Base-by-base conservation (phyloP, 2,113 vertebrate genomes). In the Pseudorasbora parva region DNA sequence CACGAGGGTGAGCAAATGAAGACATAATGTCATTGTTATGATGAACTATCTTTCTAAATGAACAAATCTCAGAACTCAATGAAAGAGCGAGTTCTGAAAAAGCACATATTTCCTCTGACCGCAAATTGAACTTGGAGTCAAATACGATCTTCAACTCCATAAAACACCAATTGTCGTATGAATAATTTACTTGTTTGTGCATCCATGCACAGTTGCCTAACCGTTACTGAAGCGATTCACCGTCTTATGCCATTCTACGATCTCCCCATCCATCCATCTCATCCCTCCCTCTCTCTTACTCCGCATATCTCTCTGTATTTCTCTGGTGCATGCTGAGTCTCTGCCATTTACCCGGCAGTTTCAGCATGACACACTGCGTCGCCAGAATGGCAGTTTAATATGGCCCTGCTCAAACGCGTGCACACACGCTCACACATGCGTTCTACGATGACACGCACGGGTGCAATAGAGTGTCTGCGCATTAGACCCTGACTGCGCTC, bases 311-410 rank as follows among this genome's bases (percentile, higher is more conserved):
- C 12, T 62, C 57, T 72, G 75, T 85, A 59, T 85, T 33, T 60
- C 49, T 75, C 81, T n/a, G 45, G 76, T 83, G 76, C 76, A 76
- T 83, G 79, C 82, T 8, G 88, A 77, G 75, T 25, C n/a, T 62
- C 56, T 5, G 77, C 51, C 49, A 81, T 84, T 84, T 76, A 77
- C 73, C 33, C 83, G 51, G 49, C 30, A 72, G 68, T 56, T 84
- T 82, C 25, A 78, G 19, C 59, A 27, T 60, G 76, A 62, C 62
- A 77, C 21, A 56, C 54, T 89, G 85, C 21, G 41, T 69, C 59
- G 23, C 69, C 27, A 60, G 71, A 49, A 51, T 84, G 80, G 54
- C 12, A 66, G 87, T 91, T 90, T 92, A 90, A 92, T 91, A 92
- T 84, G 81, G 82, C 81, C 75, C 21, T 90, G 88, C 72, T 45